Evolutionary conservation across 2,797 vertebrate species (phyloP), one percentile per base, ranked within the genome.

Genomic region (Eurystomus glaucurus): DNA sequence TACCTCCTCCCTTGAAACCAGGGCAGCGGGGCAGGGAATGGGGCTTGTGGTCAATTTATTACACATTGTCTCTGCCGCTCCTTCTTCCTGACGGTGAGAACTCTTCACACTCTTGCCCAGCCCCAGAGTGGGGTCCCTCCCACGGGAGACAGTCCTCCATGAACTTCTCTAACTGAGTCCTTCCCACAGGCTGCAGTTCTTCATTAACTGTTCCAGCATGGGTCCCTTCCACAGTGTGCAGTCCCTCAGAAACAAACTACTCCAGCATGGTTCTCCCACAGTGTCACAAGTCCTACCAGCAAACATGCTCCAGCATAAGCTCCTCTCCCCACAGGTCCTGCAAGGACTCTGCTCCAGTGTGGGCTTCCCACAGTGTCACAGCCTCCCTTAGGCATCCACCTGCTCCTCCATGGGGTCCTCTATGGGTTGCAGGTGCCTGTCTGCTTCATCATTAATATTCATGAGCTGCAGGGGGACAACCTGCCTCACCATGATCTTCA

Each of bases 1-100:
- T 89, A 39, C 43, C n/a, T 81, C 21, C 16, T 62, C 26, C 1
- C 0, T 9, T 16, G 9, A 35, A 35, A 39, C 16, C 3, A 35
- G 29, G 3, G 1, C 18, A 43, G 9, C 2, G 9, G 25, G 14
- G 61, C 1, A 2, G 46, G 41, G 19, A 71, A 68, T 18, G 21
- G 33, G 39, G 12, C 5, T 23, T 52, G 22, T 15, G 4, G 13
- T 37, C 57, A 28, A 37, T n/a, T 55, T 20, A 19, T 43, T 21
- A 43, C 26, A 22, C 8, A 6, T 54, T 25, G 14, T 41, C 14
- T 41, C 50, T 71, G 37, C 16, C 3, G 3, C 22, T 55, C 22
- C 69, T 43, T 71, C 29, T 12, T 19, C 51, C 22, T 19, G 22
- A 55, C 16, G 22, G 23, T 50, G 1, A 70, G 28, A 20, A 55